Percentiles rank a stretch among this genome's conserved stretches.
Conservation (phyloP, 2,888 invertebrate genomes). For the Drosophila mimetica region DNA sequence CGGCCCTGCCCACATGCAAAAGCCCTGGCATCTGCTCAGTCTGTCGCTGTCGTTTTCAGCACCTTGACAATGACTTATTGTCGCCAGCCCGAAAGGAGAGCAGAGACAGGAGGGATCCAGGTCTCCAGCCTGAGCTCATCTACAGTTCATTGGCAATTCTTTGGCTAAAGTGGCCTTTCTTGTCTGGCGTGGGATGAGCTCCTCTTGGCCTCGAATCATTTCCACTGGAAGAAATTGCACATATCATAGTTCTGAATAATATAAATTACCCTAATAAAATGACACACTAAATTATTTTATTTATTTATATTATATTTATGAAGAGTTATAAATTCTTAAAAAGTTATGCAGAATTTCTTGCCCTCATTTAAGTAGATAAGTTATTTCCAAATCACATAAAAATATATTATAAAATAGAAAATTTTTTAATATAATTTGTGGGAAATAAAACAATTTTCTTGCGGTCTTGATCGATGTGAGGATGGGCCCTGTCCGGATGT, state of each 20-base stretch:
- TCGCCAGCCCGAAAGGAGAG: conserved; percentile 43
- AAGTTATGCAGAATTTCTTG: too few relatives aligned
- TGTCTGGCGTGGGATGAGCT: conserved; percentile 55
- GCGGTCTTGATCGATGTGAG: conserved; percentile 18
- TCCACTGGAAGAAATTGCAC: conserved; percentile 8
- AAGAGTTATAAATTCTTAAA: too few relatives aligned
- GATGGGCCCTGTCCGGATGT: conserved; percentile 49
- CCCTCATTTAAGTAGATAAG: too few relatives aligned
- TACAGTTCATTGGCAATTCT: conserved; percentile 71
- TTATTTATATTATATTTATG: too few relatives aligned
- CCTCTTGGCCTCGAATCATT: conserved; percentile 4
- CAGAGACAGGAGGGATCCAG: conserved; percentile 12
- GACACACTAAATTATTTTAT: too few relatives aligned
- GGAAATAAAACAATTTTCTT: background rate
- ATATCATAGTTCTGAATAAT: too few relatives aligned
- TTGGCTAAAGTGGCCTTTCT: conserved; percentile 67
- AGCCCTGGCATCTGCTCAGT: conserved; percentile 29
- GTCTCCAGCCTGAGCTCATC: conserved; percentile 46
- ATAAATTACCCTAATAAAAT: too few relatives aligned
- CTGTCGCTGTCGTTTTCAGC: conserved; percentile 63
- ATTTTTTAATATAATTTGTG: too few relatives aligned
- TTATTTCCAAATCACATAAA: too few relatives aligned
- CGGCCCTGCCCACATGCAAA: conserved; percentile 64
- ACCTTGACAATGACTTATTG: conserved; percentile 78
- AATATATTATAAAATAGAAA: too few relatives aligned